A percentile compares a stretch with the other conserved stretches of the same genome.
These are phyloP conservation scores for Lasioglossum zephyrum DNA, from an alignment of 2,888 invertebrate genomes.

Conservation along the genomic window DNA sequence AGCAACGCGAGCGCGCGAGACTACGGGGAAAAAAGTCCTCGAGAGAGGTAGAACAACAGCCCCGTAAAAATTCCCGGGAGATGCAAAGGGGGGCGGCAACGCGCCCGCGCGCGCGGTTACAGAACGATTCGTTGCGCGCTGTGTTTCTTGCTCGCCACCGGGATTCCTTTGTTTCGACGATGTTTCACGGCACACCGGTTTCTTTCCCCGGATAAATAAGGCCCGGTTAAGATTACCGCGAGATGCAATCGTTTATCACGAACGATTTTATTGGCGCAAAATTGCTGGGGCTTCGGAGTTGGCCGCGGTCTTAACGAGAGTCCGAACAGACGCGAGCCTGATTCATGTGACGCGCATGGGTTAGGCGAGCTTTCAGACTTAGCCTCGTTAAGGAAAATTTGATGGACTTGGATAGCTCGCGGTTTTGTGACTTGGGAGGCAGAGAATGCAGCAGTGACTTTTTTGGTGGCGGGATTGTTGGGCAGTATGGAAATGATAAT, in stretches of 20 bases:
- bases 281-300: constrained; percentile 22
- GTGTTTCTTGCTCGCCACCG: constrained; percentile 15
- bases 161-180: constrained; percentile 38
- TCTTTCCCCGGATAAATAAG: constrained; percentile 13
- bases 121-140: constrained; percentile 34
- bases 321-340: constrained; percentile 23
- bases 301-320: constrained; percentile 21
- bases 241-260: constrained; percentile 45
- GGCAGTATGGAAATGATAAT: neutral
- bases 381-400: neutral
- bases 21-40: neutral
- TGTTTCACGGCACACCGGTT: constrained; percentile 20
- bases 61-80: neutral
- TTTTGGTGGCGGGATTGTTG: neutral
- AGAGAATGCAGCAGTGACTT: neutral
- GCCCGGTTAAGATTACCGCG: constrained; percentile 12
- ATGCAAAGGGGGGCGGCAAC: neutral
- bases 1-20: neutral
- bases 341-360: constrained; percentile 15
- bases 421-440: neutral
- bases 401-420: neutral
- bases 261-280: constrained; percentile 44
- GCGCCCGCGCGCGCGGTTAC: constrained; percentile 3
- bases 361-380: neutral
- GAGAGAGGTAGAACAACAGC: constrained; percentile 14